phyloP scores from a whole-genome alignment of 2,113 vertebrate genomes.

The Gymnogyps californianus region DNA sequence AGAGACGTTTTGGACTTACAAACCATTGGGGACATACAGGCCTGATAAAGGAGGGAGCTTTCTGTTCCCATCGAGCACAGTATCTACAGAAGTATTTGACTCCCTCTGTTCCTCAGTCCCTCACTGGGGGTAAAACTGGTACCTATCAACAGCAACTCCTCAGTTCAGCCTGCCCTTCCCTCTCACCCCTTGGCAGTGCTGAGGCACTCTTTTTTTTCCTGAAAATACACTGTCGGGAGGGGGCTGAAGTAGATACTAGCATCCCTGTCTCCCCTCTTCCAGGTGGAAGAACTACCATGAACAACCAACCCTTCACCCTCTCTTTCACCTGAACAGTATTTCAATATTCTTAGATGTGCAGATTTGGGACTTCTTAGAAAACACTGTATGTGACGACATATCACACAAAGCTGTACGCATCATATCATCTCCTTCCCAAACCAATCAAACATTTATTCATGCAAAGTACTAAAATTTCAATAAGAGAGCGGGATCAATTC shows the following conservation, averaged over 20 bases:
- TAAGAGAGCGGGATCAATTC: not conserved
- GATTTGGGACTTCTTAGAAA: not conserved
- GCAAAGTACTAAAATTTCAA: not conserved
- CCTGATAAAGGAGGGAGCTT: not conserved
- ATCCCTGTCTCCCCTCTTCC: not conserved
- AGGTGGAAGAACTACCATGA: not conserved
- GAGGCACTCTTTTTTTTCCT: not conserved
- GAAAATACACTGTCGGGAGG: rapidly evolving
- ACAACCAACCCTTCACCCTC: not conserved
- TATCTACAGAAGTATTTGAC: not conserved
- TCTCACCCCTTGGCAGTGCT: not conserved
- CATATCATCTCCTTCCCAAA: not conserved
- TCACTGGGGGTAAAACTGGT: not conserved
- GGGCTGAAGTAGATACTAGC: not conserved
- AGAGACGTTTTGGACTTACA: not conserved
- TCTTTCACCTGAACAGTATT: not conserved
- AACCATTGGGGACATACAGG: not conserved
- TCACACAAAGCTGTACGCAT: not conserved
- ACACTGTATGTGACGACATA: not conserved
- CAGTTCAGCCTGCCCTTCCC: not conserved
- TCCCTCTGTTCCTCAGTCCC: not conserved
- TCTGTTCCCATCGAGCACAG: not conserved
- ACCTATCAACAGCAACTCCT: not conserved
- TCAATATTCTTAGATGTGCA: not conserved
- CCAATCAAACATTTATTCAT: not conserved